Evolutionary conservation across 2,888 invertebrate species (phyloP).

Genomic region (Yponomeuta plumbellus): DNA sequence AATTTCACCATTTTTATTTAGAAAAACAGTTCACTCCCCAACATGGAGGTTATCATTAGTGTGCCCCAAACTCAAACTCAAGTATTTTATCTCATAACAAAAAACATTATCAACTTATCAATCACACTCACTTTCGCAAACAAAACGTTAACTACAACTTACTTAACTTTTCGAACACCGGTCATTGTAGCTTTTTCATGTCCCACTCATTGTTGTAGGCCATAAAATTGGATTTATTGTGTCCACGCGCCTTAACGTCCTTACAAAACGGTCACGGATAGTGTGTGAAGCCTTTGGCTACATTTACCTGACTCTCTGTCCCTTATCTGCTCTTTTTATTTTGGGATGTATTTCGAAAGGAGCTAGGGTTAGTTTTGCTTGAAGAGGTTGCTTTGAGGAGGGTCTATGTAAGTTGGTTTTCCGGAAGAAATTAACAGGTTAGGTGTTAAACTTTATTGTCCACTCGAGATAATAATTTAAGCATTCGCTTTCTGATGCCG

Average conservation of each 20-base stretch:
- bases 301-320: not conserved
- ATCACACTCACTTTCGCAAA: not conserved
- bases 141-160: not conserved
- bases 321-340: not conserved
- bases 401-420: constrained; percentile 14
- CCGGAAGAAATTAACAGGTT: constrained; percentile 40
- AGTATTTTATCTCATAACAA: not conserved
- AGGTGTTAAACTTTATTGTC: constrained; percentile 47
- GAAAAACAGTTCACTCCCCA: too few relatives aligned
- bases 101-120: not conserved
- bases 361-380: constrained; percentile 8
- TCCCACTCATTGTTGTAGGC: constrained; percentile 23
- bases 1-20: too few relatives aligned
- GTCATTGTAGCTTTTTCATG: constrained; percentile 21
- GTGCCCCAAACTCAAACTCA: too few relatives aligned
- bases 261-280: constrained; percentile 2
- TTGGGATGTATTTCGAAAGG: not conserved
- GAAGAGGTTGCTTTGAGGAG: not conserved
- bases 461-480: constrained; percentile 33
- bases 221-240: constrained; percentile 68
- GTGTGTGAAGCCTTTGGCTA: not conserved
- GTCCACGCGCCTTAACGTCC: constrained; percentile 40
- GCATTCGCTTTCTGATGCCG: constrained; percentile 34
- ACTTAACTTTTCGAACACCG: not conserved
- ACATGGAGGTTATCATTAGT: too few relatives aligned